phyloP scores from a whole-genome alignment of 2,797 vertebrate genomes.

The Chaetodon trifasciatus region DNA sequence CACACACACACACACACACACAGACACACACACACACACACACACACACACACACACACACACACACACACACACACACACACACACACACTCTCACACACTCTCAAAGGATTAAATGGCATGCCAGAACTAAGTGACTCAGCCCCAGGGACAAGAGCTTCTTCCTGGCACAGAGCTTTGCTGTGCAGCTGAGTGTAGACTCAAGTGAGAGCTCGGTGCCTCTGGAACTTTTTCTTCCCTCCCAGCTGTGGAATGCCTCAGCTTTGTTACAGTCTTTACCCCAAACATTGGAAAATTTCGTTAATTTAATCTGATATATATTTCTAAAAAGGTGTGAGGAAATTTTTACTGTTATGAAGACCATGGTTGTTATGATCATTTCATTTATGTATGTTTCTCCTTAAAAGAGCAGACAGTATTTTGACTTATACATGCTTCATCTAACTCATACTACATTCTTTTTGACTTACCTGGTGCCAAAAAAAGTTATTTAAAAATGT shows the following conservation, averaged over 20 bases:
- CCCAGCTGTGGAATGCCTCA: not conserved
- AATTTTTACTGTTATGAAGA: not conserved
- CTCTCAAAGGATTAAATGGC: conserved; percentile 28
- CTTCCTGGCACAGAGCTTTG: conserved; percentile 47
- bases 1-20: too few species aligned
- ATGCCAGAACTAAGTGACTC: conserved; percentile 39
- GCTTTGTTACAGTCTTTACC: not conserved
- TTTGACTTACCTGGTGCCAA: too few species aligned
- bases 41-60: too few species aligned
- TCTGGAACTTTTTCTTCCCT: conserved; percentile 10
- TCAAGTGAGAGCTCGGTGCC: not conserved
- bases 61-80: too few species aligned
- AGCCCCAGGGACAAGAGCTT: conserved; percentile 28
- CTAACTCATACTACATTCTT: not conserved
- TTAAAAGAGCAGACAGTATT: not conserved
- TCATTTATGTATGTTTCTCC: not conserved
- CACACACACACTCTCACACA: too few species aligned
- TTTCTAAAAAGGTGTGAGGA: not conserved
- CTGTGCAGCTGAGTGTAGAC: conserved; percentile 27
- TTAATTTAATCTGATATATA: not conserved
- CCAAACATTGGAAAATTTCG: not conserved
- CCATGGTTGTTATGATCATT: not conserved
- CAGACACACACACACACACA: too few species aligned
- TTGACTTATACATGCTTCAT: not conserved
- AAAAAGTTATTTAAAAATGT: not conserved